Evolutionary conservation across 1,140 invertebrate species (phyloP).

Genomic region (Drosophila leontia): DNA sequence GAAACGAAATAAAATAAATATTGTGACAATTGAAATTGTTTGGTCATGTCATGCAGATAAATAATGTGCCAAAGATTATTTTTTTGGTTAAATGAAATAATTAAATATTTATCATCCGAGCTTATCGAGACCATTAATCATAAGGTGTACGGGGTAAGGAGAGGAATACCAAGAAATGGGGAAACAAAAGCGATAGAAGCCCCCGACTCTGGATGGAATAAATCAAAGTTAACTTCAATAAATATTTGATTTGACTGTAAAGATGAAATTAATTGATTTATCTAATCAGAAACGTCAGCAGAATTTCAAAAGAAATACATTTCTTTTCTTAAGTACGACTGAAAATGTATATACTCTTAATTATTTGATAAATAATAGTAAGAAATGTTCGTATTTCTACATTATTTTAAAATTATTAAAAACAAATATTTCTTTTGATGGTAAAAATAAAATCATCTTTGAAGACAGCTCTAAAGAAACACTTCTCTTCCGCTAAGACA

Average conservation of each 20-base stretch:
- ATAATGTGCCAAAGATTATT: constrained; percentile 33
- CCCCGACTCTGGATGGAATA: constrained; percentile 6
- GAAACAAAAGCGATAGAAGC: not conserved
- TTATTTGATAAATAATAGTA: no score
- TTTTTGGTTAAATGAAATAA: constrained; percentile 47
- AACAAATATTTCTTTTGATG: not conserved
- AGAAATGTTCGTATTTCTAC: no score
- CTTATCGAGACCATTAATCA: constrained; percentile 56
- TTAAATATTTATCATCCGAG: constrained; percentile 49
- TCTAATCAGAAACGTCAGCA: not conserved
- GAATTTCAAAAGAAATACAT: not conserved
- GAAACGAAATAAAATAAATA: constrained; percentile 44
- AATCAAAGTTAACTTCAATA: constrained; percentile 24
- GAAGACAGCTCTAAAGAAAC: not conserved
- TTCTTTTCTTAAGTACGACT: no score
- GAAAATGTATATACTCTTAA: no score
- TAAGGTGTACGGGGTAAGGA: constrained; percentile 1
- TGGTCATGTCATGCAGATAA: constrained; percentile 54
- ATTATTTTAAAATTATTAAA: no score
- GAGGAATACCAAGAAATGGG: constrained; percentile 32
- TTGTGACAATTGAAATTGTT: constrained; percentile 55
- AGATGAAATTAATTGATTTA: constrained; percentile 19
- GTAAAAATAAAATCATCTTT: not conserved
- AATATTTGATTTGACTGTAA: not conserved
- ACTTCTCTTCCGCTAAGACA: not conserved